phyloP scores from a whole-genome alignment of 92 coral and sea anemone genomes.

The Umimayanthus chanpuru region DNA sequence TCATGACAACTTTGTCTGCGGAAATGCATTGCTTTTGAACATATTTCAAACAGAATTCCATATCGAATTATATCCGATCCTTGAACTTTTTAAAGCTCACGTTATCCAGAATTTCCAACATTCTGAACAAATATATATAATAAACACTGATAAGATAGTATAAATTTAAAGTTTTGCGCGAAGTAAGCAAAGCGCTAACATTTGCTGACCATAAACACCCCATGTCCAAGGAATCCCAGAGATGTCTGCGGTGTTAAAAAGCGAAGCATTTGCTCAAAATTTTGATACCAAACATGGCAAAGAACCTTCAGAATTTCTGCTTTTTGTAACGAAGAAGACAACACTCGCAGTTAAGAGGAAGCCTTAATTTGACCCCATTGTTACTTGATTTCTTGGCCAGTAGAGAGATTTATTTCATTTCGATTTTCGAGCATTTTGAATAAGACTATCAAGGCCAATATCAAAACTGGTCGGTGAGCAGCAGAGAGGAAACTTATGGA shows the following conservation, averaged over 20 bases:
- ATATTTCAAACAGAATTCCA: conserved; percentile 40
- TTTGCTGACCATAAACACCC: conserved; percentile 48
- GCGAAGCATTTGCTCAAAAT: conserved; percentile 31
- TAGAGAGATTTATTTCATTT: conserved; percentile 8
- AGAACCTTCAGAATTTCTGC: conserved; percentile 13
- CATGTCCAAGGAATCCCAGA: conserved; percentile 36
- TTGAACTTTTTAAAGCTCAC: conserved; percentile 26
- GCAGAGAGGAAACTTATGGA: conserved; percentile 10
- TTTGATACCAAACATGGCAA: conserved; percentile 59
- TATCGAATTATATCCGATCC: conserved; percentile 36
- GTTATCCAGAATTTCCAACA: conserved; percentile 43
- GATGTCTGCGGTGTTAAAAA: conserved; percentile 35
- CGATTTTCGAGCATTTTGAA: conserved; percentile 27
- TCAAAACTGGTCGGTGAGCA: conserved; percentile 28
- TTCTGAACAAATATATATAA: conserved; percentile 8
- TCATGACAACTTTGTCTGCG: conserved; percentile 36
- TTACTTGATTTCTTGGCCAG: conserved; percentile 33
- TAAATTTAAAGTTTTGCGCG: conserved; percentile 35
- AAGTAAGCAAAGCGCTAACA: conserved; percentile 28
- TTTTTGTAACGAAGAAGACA: conserved; percentile 43
- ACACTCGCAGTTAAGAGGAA: conserved; percentile 26
- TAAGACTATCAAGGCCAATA: conserved; percentile 23
- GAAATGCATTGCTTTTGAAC: conserved; percentile 48
- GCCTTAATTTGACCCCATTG: background rate
- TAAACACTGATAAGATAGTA: conserved; percentile 22